These are phyloP conservation scores for Cotesia glomerata DNA, from an alignment of 1,140 invertebrate genomes.

Conservation along the genomic window DNA sequence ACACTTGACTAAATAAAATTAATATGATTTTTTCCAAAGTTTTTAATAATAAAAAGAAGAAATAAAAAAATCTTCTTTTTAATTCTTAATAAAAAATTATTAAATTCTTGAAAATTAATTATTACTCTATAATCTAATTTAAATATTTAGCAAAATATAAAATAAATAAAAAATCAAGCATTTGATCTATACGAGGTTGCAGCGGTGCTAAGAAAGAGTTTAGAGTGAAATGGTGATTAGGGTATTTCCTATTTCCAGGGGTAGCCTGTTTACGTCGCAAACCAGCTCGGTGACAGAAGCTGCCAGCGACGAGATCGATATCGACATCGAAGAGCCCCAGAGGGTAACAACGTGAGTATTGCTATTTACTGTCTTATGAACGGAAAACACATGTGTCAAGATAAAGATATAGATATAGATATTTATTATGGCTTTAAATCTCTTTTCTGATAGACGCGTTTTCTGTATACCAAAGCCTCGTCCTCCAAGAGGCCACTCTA, in stretches of 20 bases:
- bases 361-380: background rate
- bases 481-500: too few relatives aligned
- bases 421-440: background rate
- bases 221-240: slow-evolving; percentile 46
- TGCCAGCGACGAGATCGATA: slow-evolving; percentile 75
- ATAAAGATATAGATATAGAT: too few relatives aligned
- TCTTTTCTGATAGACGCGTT: background rate
- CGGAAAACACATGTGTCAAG: background rate
- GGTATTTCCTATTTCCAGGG: slow-evolving; percentile 55
- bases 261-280: slow-evolving; percentile 69
- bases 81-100: background rate
- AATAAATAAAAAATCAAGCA: background rate
- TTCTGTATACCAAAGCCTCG: too few relatives aligned
- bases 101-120: background rate
- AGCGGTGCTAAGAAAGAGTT: slow-evolving; percentile 32
- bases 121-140: too few relatives aligned
- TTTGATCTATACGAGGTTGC: slow-evolving; percentile 4
- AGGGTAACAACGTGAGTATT: slow-evolving; percentile 71
- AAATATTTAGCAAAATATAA: too few relatives aligned
- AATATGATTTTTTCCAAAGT: too few relatives aligned
- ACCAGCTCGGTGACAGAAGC: slow-evolving; percentile 75
- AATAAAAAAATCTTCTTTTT: too few relatives aligned
- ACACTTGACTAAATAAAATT: too few relatives aligned
- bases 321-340: slow-evolving; percentile 71
- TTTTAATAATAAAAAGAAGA: too few relatives aligned